Evolutionary conservation across 1,140 invertebrate species (phyloP).

Genomic region (Drosophila rhopaloa): DNA sequence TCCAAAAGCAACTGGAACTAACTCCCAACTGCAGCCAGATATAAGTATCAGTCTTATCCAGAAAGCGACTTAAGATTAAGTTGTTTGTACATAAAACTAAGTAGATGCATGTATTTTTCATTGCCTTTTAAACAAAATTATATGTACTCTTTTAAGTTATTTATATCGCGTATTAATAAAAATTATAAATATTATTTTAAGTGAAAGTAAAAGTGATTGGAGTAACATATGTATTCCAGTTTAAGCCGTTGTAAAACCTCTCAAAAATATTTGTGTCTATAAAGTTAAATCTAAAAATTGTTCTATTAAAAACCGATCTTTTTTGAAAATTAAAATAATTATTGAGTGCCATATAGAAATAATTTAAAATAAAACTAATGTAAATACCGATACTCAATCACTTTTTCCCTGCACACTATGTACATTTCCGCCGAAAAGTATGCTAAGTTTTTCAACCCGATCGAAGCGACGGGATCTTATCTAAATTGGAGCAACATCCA

Average conservation of each 20-base stretch:
- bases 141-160: no score
- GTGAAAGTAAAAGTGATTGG: no score
- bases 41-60: conserved; percentile 21
- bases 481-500: conserved; percentile 56
- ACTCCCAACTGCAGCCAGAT: neutral
- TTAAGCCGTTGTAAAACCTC: no score
- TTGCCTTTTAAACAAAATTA: neutral
- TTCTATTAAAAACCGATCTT: no score
- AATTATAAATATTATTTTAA: no score
- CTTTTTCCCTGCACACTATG: neutral
- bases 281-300: no score
- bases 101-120: neutral
- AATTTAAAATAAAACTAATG: no score
- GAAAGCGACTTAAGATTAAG: conserved; percentile 12
- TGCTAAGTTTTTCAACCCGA: conserved; percentile 12
- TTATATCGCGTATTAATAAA: neutral
- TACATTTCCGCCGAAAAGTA: conserved; percentile 47
- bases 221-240: no score
- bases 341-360: no score
- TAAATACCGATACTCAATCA: no score
- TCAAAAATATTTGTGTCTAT: no score
- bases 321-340: no score
- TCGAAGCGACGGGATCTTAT: conserved; percentile 35
- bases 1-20: conserved; percentile 35
- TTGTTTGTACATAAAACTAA: neutral